Conservation (phyloP, 2,113 vertebrate genomes). For the Meriones unguiculatus region DNA sequence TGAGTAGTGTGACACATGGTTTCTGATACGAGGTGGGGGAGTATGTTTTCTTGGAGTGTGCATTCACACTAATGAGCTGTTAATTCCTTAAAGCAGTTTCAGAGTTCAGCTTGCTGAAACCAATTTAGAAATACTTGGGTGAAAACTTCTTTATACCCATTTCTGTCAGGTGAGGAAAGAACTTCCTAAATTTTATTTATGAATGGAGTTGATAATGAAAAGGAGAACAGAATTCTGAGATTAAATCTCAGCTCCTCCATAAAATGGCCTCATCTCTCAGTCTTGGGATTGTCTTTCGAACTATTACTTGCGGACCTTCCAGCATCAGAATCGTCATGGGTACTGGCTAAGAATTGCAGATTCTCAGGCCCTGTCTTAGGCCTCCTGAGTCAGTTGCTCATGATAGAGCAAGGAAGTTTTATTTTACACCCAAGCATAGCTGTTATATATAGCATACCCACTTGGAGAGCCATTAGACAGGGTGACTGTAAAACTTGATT, state of each 20-base stretch:
- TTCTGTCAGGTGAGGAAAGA: slow-evolving; percentile 39
- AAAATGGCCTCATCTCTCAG: not conserved
- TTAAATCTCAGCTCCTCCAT: not conserved
- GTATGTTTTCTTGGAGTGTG: slow-evolving; percentile 13
- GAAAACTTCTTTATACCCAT: slow-evolving; percentile 23
- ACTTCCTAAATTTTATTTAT: slow-evolving; percentile 48
- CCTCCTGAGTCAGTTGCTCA: not conserved
- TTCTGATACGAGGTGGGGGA: not conserved
- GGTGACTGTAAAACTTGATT: slow-evolving; percentile 29
- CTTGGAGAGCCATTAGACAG: slow-evolving; percentile 5
- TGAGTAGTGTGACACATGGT: not conserved
- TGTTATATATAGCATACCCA: not conserved
- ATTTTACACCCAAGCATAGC: slow-evolving; percentile 11
- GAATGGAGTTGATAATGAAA: slow-evolving; percentile 40
- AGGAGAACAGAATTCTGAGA: slow-evolving; percentile 32
- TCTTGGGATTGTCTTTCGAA: slow-evolving; percentile 31
- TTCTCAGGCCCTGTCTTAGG: not conserved
- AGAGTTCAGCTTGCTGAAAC: slow-evolving; percentile 46
- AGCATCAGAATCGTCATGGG: slow-evolving; percentile 12
- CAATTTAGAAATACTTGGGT: slow-evolving; percentile 27
- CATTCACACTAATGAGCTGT: not conserved
- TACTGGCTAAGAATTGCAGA: slow-evolving; percentile 24
- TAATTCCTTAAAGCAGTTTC: slow-evolving; percentile 18
- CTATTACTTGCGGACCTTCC: not conserved
- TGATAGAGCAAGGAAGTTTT: slow-evolving; percentile 37